A percentile compares a stretch with the other conserved stretches of the same genome.
Conservation (phyloP, 2,888 invertebrate species). For the Coenonympha glycerion region DNA sequence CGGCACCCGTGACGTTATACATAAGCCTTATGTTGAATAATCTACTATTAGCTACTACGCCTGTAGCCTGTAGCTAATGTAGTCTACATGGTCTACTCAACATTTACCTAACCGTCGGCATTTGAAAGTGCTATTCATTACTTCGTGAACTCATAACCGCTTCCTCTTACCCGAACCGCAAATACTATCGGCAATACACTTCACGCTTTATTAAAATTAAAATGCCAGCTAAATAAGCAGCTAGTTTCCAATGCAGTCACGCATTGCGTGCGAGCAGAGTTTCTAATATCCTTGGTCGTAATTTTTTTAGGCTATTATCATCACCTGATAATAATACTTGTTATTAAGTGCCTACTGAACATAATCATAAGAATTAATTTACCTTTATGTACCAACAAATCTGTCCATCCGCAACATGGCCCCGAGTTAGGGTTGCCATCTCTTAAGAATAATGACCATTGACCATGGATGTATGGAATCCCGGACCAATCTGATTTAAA, state of each 20-base stretch:
- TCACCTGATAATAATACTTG: background rate
- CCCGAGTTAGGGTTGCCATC: no score
- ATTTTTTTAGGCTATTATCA: conserved; percentile 1
- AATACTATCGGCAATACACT: conserved; percentile 16
- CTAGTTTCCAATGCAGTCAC: conserved; percentile 36
- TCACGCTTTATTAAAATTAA: conserved; percentile 21
- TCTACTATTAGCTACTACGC: no score
- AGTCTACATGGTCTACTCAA: background rate
- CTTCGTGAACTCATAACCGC: conserved; percentile 7
- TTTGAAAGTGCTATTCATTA: conserved; percentile 23
- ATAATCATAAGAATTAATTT: no score
- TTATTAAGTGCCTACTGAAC: no score
- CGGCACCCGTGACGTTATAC: no score
- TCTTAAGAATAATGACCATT: no score
- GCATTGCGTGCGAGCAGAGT: conserved; percentile 27
- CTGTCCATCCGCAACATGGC: no score
- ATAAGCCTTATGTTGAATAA: no score
- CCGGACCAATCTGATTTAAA: no score
- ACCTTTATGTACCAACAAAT: no score
- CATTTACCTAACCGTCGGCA: background rate
- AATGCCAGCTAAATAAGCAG: conserved; percentile 15
- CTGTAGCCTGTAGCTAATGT: no score
- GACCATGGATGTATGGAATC: no score
- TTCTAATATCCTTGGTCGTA: conserved; percentile 23
- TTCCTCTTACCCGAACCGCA: conserved; percentile 14